Base-by-base conservation (phyloP, 2,888 invertebrate species). In the Chaetogeoica ovagalla region DNA sequence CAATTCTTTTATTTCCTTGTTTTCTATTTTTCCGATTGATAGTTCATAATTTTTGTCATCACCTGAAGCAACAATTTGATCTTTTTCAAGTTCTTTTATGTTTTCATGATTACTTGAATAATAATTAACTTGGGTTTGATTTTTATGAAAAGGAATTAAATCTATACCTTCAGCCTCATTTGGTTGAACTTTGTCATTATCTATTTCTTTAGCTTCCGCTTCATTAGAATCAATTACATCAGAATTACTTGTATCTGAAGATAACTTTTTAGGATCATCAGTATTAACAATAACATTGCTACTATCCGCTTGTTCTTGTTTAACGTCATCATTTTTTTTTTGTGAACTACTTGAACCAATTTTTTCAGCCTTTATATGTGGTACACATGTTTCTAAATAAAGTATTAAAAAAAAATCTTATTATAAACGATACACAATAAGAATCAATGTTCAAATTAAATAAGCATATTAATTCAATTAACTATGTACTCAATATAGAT, bases 171-270 rank as follows among this genome's bases (percentile, higher is more conserved):
- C n/a, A 85, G 71, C 0, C 84, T 85, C 72, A 83, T 85, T 43
- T 85, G 85, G 68, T 86, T 86, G 0, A 85, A 85, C 0, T 43
- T 85, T 70, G 86, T 86, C 39, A 86, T 85, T 0, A 85, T 83
- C 30, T 85, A 85, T 70, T 86, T 86, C 23, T 86, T 86, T 1
- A 84, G 85, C 39, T 86, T 86, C 9, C 86, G 81, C 23, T 62
- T 83, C 75, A 65, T 75, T 76, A 21, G 55, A 71, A 17, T 82
- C 65, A 30, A 70, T 55, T 37, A 69, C 70, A 23, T 62, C 81
- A 55, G 75, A 30, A 17, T 52, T 65, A 30, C 17, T 77, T 57
- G n/a, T 30, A 13, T 81, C 66, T 21, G 23, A 72, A 65, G 60
- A 30, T 19, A 62, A 19, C 39, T 60, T 72, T 74, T 65, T 79